Conservation (phyloP, 2,888 invertebrate species). For the Dicycla oo region DNA sequence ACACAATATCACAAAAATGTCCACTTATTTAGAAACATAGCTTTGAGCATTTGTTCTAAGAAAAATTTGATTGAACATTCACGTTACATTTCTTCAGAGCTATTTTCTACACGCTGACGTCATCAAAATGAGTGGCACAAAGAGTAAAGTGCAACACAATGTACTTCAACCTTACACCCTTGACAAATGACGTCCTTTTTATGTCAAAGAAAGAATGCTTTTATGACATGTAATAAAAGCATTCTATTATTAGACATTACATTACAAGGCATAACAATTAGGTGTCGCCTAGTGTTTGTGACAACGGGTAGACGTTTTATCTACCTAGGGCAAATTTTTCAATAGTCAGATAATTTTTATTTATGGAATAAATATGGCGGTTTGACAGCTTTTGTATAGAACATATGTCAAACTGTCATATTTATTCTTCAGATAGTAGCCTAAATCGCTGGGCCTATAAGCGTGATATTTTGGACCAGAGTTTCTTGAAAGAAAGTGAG, state of each 20-base stretch:
- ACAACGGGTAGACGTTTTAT: background rate
- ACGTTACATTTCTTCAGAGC: conserved; percentile 30
- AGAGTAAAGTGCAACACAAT: conserved; percentile 53
- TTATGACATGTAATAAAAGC: background rate
- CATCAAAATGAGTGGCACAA: conserved; percentile 21
- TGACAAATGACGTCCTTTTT: conserved; percentile 38
- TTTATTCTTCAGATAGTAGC: too few relatives aligned
- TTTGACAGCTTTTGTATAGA: too few relatives aligned
- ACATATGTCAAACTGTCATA: too few relatives aligned
- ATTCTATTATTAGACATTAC: background rate
- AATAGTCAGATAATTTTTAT: too few relatives aligned
- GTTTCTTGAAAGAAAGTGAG: background rate
- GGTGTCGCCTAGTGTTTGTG: background rate
- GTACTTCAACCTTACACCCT: conserved; percentile 23
- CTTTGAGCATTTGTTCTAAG: conserved; percentile 17
- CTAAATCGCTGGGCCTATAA: background rate
- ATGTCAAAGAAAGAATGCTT: conserved; percentile 9
- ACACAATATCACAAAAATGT: background rate
- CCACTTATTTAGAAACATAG: background rate
- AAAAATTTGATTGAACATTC: conserved; percentile 29
- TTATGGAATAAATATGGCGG: too few relatives aligned
- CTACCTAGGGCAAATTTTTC: too few relatives aligned
- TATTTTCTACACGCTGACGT: conserved; percentile 47
- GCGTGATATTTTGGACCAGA: background rate
- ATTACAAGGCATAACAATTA: background rate